These are phyloP conservation scores for Loriculus beryllinus DNA, from an alignment of 2,797 vertebrate genomes.

Conservation along the genomic window DNA sequence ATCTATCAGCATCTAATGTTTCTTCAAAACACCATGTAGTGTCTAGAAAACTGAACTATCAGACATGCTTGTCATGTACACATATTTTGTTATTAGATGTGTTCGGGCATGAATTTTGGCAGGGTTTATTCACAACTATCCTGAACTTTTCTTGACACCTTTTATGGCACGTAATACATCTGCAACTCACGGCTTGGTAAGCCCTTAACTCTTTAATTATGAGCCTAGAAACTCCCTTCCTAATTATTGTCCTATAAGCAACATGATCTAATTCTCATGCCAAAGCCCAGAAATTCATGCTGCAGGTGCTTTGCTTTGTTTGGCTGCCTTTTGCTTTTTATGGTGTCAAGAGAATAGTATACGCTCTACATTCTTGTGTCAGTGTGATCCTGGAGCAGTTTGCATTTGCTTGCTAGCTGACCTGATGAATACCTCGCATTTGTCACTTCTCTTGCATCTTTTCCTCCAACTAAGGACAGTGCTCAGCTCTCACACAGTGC, in stretches of 20 bases:
- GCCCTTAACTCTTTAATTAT: constrained; percentile 70
- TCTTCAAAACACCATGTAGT: constrained; percentile 72
- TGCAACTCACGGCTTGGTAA: constrained; percentile 67
- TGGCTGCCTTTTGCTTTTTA: neutral
- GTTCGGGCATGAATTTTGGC: constrained; percentile 90
- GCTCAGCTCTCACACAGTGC: neutral
- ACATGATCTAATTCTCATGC: constrained; percentile 31
- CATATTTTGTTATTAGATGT: constrained; percentile 81
- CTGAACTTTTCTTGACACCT: constrained; percentile 93
- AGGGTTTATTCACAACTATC: constrained; percentile 78
- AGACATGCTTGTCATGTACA: constrained; percentile 71
- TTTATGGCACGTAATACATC: constrained; percentile 75
- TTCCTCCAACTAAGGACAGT: neutral
- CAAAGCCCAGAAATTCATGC: constrained; percentile 6
- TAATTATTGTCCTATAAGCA: constrained; percentile 58
- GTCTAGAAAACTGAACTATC: constrained; percentile 71
- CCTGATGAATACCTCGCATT: neutral
- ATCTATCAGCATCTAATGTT: constrained; percentile 63
- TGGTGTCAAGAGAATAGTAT: neutral
- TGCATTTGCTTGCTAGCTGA: neutral
- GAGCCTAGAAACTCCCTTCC: constrained; percentile 45
- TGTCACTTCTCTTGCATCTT: neutral
- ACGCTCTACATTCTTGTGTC: neutral
- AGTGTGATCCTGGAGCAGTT: neutral
- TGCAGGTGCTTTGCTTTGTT: neutral